A percentile compares a stretch with the other conserved stretches of the same genome.
These are phyloP conservation scores for Aleiodes alternator DNA, from an alignment of 2,888 invertebrate species.

Conservation along the genomic window DNA sequence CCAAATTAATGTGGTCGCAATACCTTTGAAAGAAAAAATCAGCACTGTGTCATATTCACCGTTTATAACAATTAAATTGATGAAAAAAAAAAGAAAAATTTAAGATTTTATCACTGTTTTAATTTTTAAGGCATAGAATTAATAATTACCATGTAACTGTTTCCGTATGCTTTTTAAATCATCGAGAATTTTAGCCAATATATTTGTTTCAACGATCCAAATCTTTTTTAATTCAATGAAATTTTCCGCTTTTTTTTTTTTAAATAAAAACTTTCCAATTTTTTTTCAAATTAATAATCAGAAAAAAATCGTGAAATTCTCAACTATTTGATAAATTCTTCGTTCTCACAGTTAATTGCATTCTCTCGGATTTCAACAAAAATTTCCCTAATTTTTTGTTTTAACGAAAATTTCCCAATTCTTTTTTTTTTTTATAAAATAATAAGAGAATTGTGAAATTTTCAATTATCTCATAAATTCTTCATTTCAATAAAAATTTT, in stretches of 20 bases:
- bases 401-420: too few species aligned
- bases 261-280: background rate
- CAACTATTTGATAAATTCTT: too few species aligned
- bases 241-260: too few species aligned
- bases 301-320: background rate
- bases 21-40: background rate
- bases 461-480: too few species aligned
- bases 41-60: background rate
- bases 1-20: background rate
- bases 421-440: too few species aligned
- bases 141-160: conserved; percentile 16
- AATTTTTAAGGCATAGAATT: conserved; percentile 17
- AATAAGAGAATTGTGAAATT: too few species aligned
- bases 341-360: too few species aligned
- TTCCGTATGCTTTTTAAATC: conserved; percentile 15
- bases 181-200: conserved; percentile 15
- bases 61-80: conserved; percentile 5
- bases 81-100: background rate
- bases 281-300: too few species aligned
- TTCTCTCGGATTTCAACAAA: conserved; percentile 1
- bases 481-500: too few species aligned
- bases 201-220: conserved; percentile 21
- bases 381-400: too few species aligned
- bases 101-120: conserved; percentile 19
- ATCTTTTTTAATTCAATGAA: background rate